Percentiles rank a stretch among this genome's conserved stretches.
Evolutionary conservation across 2,888 invertebrate genomes (phyloP).

Genomic region (Oscheius sp.): DNA sequence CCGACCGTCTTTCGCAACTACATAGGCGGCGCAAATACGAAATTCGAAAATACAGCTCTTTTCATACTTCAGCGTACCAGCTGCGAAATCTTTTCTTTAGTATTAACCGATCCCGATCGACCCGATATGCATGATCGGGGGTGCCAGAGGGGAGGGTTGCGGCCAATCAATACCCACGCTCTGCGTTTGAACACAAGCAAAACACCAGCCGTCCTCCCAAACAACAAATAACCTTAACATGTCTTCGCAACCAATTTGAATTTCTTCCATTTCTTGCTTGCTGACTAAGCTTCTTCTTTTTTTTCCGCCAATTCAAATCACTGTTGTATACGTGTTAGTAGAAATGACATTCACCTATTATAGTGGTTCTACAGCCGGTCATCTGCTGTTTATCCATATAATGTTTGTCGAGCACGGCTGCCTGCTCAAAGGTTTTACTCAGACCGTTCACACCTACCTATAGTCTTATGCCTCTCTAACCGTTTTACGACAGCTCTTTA

Average conservation of each 20-base stretch:
- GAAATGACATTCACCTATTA: neutral
- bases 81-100: too few relatives aligned
- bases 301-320: neutral
- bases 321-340: neutral
- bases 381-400: conserved; percentile 20
- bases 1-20: too few relatives aligned
- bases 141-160: conserved; percentile 17
- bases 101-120: neutral
- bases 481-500: neutral
- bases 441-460: conserved; percentile 10
- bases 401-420: conserved; percentile 26
- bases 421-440: conserved; percentile 12
- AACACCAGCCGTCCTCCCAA: conserved; percentile 20
- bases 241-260: too few relatives aligned
- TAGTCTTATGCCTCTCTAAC: neutral
- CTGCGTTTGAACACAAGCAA: conserved; percentile 29
- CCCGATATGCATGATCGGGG: conserved; percentile 17
- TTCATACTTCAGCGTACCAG: too few relatives aligned
- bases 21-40: too few relatives aligned
- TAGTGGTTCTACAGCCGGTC: neutral
- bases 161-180: conserved; percentile 29
- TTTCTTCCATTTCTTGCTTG: neutral
- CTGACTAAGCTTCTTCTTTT: neutral
- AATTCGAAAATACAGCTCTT: too few relatives aligned
- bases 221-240: conserved; percentile 27